These are phyloP conservation scores for Stenchaetothrips biformis DNA, from an alignment of 2,888 invertebrate genomes.

Conservation along the genomic window DNA sequence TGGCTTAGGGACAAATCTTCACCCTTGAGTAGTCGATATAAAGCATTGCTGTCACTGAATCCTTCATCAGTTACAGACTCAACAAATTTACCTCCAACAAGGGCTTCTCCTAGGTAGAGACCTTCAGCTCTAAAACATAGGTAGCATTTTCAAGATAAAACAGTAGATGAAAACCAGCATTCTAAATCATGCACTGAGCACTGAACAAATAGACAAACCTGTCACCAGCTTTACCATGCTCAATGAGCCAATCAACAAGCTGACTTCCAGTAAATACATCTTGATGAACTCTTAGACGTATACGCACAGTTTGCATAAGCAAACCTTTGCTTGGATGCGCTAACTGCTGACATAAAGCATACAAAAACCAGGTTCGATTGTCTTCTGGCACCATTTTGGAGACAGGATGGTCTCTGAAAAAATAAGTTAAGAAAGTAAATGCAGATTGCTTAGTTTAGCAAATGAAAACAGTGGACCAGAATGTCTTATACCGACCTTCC, in stretches of 20 bases:
- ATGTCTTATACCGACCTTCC: conserved; percentile 43
- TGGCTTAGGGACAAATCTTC: conserved; percentile 37
- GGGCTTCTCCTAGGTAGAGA: conserved; percentile 68
- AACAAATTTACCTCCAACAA: conserved; percentile 70
- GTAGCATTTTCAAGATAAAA: background rate
- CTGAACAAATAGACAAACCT: conserved; percentile 50
- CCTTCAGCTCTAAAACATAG: conserved; percentile 61
- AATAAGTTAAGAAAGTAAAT: too few species aligned
- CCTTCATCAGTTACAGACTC: conserved; percentile 59
- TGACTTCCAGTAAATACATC: conserved; percentile 65
- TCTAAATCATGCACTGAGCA: background rate
- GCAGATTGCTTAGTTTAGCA: background rate
- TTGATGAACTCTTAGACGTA: conserved; percentile 51
- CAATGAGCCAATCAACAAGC: conserved; percentile 77
- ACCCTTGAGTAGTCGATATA: conserved; percentile 50
- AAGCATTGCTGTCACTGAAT: conserved; percentile 58
- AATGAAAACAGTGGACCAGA: background rate
- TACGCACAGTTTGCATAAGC: conserved; percentile 30
- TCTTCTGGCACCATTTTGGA: conserved; percentile 6
- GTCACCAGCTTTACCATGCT: conserved; percentile 68
- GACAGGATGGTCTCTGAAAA: background rate
- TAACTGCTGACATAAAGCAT: background rate
- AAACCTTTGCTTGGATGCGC: background rate
- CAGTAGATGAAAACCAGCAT: background rate
- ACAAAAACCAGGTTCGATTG: background rate